phyloP scores from a whole-genome alignment of 1,140 invertebrate genomes.

The Euura lappo region DNA sequence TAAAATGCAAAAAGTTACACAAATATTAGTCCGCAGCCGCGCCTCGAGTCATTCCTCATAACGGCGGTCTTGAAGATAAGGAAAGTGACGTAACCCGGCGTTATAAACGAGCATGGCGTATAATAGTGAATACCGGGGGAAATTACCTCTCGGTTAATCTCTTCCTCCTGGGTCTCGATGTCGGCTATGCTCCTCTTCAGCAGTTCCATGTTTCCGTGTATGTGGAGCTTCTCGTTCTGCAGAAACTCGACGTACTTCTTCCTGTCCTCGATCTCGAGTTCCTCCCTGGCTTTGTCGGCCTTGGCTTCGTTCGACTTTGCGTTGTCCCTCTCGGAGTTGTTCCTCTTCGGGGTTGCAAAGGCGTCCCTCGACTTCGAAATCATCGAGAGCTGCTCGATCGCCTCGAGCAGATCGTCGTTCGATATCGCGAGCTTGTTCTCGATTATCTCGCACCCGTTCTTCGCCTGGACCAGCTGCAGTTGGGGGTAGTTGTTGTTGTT shows the following conservation, averaged over 20 bases:
- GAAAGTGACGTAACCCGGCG: background rate
- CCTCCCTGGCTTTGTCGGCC: constrained; percentile 49
- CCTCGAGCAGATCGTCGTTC: constrained; percentile 58
- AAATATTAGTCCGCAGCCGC: constrained; percentile 10
- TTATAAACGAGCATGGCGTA: background rate
- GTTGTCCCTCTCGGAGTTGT: constrained; percentile 57
- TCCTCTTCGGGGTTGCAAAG: constrained; percentile 51
- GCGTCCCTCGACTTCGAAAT: constrained; percentile 51
- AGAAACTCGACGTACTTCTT: constrained; percentile 56
- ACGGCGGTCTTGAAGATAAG: background rate
- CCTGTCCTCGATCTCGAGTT: constrained; percentile 48
- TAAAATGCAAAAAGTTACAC: constrained; percentile 12
- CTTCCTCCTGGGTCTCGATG: constrained; percentile 82
- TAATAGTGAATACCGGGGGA: constrained; percentile 7
- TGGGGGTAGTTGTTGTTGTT: background rate
- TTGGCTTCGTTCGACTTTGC: constrained; percentile 61
- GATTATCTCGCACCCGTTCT: constrained; percentile 47
- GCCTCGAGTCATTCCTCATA: background rate
- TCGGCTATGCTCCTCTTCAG: constrained; percentile 80
- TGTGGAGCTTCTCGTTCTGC: constrained; percentile 55
- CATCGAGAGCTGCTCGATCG: constrained; percentile 55
- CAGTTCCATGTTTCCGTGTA: constrained; percentile 55
- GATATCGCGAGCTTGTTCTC: constrained; percentile 61
- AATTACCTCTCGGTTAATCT: constrained; percentile 79
- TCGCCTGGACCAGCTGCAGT: constrained; percentile 25